Percentiles rank a stretch among this genome's conserved stretches.
These are phyloP conservation scores for Lagria hirta DNA, from an alignment of 2,888 invertebrate species.

Conservation along the genomic window DNA sequence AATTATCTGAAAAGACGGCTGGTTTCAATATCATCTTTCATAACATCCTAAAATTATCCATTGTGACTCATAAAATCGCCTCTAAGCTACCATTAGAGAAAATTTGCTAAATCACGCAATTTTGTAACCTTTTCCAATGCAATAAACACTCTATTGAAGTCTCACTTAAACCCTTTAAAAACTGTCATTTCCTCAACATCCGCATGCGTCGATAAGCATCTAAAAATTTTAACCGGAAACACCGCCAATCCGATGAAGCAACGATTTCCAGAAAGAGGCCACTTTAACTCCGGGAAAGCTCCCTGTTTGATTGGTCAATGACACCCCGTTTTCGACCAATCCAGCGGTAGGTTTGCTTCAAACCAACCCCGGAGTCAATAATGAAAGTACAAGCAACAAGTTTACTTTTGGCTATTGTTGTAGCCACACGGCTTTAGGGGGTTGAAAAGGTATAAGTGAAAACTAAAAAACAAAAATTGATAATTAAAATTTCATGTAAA, in stretches of 20 bases:
- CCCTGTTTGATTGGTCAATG: constrained; percentile 45
- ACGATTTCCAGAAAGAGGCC: constrained; percentile 45
- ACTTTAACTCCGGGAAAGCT: constrained; percentile 38
- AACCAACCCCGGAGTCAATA: constrained; percentile 44
- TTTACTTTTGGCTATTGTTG: constrained; percentile 32
- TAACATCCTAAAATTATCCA: no score
- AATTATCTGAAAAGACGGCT: no score
- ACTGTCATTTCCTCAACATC: no score
- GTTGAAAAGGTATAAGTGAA: constrained; percentile 6
- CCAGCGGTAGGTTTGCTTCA: constrained; percentile 26
- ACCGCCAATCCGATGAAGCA: constrained; percentile 47
- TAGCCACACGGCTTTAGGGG: constrained; percentile 27
- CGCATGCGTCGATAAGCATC: constrained; percentile 44
- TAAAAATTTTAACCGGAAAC: constrained; percentile 42
- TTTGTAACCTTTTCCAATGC: constrained; percentile 1
- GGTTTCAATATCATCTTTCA: no score
- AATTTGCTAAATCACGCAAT: no score
- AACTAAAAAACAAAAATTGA: constrained; percentile 12
- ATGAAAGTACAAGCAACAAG: constrained; percentile 44
- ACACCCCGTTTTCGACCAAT: constrained; percentile 44
- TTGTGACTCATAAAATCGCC: no score
- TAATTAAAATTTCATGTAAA: constrained; percentile 1
- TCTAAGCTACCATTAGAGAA: no score
- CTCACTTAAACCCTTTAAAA: constrained; percentile 7
- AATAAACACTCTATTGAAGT: constrained; percentile 11